These are phyloP conservation scores for Machaerirhynchus nigripectus DNA, from an alignment of 2,113 vertebrate species.

Conservation along the genomic window DNA sequence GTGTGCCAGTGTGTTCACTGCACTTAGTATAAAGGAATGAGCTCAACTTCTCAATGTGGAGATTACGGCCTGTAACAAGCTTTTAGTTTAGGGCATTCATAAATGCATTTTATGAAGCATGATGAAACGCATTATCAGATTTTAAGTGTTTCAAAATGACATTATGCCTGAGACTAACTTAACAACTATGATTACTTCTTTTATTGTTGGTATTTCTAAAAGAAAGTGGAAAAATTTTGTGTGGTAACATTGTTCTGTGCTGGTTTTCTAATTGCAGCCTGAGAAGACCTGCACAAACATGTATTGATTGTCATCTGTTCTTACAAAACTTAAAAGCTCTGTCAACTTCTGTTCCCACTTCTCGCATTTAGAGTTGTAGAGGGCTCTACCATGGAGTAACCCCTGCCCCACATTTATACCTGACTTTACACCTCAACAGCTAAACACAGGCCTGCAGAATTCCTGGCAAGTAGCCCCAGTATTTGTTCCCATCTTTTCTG, in stretches of 20 bases:
- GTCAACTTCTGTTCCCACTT: neutral
- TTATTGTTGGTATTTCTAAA: neutral
- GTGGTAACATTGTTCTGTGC: neutral
- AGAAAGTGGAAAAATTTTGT: neutral
- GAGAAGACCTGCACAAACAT: neutral
- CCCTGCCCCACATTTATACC: neutral
- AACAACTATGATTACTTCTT: neutral
- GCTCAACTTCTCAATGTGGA: neutral
- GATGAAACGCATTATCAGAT: neutral
- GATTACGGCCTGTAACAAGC: neutral
- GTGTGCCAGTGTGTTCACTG: neutral
- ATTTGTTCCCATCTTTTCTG: neutral
- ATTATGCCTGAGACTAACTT: neutral
- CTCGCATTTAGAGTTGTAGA: neutral
- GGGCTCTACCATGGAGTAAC: neutral
- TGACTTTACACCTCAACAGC: neutral
- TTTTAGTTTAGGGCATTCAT: neutral
- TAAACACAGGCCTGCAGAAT: fast-evolving
- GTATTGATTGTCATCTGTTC: neutral
- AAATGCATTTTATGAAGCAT: neutral
- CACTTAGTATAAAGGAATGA: neutral
- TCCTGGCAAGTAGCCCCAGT: neutral
- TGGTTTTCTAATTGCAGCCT: neutral
- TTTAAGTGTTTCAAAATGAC: neutral
- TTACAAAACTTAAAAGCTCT: neutral